These are phyloP conservation scores for Neolamprologus brichardi DNA, from an alignment of 2,113 vertebrate species.

Conservation along the genomic window DNA sequence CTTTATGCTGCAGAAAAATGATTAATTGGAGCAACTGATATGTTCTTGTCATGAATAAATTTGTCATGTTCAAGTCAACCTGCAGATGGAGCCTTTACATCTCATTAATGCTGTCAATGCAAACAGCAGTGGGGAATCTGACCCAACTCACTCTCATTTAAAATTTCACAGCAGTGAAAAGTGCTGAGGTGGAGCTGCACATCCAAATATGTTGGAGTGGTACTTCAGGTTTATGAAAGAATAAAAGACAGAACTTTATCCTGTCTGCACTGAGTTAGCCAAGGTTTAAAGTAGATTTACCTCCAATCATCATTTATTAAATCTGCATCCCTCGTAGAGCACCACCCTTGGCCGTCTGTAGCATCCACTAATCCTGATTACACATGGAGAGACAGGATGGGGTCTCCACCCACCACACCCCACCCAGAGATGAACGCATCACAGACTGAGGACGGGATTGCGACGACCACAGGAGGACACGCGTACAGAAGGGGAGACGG, in stretches of 20 bases:
- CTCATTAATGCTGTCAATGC: background rate
- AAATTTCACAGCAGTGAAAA: background rate
- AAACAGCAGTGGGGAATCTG: background rate
- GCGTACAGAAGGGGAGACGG: background rate
- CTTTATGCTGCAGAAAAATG: background rate
- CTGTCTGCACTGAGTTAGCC: background rate
- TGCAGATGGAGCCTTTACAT: background rate
- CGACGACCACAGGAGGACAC: background rate
- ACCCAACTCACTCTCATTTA: background rate
- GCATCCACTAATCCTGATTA: conserved; percentile 90
- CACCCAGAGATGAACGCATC: background rate
- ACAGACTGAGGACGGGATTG: background rate
- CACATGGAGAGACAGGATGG: conserved; percentile 35
- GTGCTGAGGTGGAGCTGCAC: background rate
- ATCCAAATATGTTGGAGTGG: background rate
- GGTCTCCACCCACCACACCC: conserved; percentile 20
- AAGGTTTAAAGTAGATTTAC: conserved; percentile 81
- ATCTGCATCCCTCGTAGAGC: conserved; percentile 85
- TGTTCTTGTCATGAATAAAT: rapidly evolving
- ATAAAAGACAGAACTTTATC: background rate
- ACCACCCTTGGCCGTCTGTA: conserved; percentile 54
- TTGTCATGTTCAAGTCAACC: background rate
- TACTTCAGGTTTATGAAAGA: background rate
- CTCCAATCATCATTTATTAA: conserved; percentile 92
- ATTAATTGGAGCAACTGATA: background rate